Conservation (phyloP, 2,797 vertebrate species). For the Xenops minutus region DNA sequence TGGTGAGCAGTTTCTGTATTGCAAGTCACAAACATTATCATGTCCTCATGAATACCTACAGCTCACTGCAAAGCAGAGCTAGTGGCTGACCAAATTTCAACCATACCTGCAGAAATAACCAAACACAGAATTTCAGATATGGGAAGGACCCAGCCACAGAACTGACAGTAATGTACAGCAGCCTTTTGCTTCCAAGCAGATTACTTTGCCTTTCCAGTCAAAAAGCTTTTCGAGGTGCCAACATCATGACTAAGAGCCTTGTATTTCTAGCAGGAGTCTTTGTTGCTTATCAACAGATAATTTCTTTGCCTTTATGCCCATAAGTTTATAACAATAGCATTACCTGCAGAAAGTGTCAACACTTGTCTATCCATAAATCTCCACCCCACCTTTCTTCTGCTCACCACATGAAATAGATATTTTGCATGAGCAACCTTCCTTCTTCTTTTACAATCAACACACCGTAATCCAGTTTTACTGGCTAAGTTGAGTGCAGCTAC, state of each 20-base stretch:
- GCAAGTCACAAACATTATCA: neutral
- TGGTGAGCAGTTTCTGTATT: neutral
- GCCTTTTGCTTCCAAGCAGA: neutral
- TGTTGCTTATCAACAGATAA: neutral
- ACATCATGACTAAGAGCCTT: neutral
- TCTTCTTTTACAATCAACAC: neutral
- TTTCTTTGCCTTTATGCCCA: neutral
- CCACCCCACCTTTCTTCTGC: neutral
- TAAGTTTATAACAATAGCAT: slow-evolving; percentile 2
- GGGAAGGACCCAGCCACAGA: neutral
- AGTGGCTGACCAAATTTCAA: neutral
- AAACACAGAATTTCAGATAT: neutral
- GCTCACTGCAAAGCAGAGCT: neutral
- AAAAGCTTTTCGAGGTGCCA: neutral
- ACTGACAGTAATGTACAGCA: neutral
- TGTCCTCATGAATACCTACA: neutral
- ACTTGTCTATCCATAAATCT: neutral
- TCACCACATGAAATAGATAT: slow-evolving; percentile 1
- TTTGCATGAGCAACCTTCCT: slow-evolving; percentile 1
- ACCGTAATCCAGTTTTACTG: slow-evolving; percentile 36
- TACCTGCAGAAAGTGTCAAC: slow-evolving; percentile 19
- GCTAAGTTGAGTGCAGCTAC: neutral
- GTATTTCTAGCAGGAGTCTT: neutral
- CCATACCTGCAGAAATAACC: neutral
- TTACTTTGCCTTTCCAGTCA: neutral